Base-by-base conservation (phyloP, 2,888 invertebrate genomes). In the Lampropteryx suffumata region DNA sequence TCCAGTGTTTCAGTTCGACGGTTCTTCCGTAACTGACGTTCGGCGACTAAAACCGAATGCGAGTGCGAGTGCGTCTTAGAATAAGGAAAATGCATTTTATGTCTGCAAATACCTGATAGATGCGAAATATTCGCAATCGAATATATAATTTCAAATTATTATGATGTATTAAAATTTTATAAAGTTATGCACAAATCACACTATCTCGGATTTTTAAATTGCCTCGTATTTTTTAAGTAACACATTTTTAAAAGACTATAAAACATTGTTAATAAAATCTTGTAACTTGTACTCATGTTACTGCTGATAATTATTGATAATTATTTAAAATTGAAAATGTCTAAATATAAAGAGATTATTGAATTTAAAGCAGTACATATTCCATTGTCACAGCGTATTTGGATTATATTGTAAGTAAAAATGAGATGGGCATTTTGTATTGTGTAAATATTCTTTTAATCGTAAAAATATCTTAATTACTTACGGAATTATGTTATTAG, bases 211-310 rank as follows among this genome's bases (percentile, higher is more conserved):
- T 69, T 69, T 61, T 76, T 66, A 68, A 69, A 78, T 51, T 76
- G 82, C 82, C 82, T 84, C 82, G 72, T 76, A 76, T 71, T 76
- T 63, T 77, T 73, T 77, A 77, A 82, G 82, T 84, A 82, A 80
- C 81, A 83, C 80, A 62, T 73, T 74, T 65, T 69, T 9, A 67
- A 64, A 61, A 59, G 69, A 68, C 71, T 69, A 67, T 67, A 76
- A n/a, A 67, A 59, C 64, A 73, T 69, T 73, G 74, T 77, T 76
- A 67, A 54, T 63, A 61, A 61, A 54, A 62, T 57, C 59, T 26
- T 62, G 62, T 62, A 61, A 12, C 44, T 44, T 46, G 61, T 57
- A 69, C 65, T 65, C 59, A 61, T 36, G 7, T 63, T 62, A 60
- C 60, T 60, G 62, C 64, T n/a, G 65, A 65, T 62, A 10, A 6